phyloP scores from a whole-genome alignment of 1,140 invertebrate species.

The Geopemphigus sp. region DNA sequence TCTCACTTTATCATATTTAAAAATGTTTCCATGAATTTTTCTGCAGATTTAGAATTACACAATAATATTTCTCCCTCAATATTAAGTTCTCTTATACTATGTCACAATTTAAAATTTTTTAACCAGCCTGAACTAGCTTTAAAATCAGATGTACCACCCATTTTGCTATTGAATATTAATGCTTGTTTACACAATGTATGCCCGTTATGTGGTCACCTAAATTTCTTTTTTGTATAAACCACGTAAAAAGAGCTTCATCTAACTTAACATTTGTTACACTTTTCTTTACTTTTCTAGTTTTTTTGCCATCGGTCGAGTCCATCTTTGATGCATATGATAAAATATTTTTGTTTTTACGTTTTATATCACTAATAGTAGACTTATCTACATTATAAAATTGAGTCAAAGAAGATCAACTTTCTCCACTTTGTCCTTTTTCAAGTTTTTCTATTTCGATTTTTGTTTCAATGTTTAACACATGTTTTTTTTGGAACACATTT shows the following conservation, averaged over 20 bases:
- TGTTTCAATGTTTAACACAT: too few species aligned
- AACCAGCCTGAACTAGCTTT: constrained; percentile 56
- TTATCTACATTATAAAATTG: too few species aligned
- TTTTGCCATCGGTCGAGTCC: background rate
- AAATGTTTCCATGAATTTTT: constrained; percentile 37
- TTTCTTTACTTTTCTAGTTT: background rate
- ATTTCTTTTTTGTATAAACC: background rate
- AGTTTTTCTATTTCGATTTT: too few species aligned
- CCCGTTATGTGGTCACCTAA: background rate
- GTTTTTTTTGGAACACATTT: too few species aligned
- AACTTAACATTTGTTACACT: constrained; percentile 6
- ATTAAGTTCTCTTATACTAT: constrained; percentile 49
- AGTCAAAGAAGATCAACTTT: too few species aligned
- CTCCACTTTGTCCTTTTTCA: too few species aligned
- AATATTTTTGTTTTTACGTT: background rate
- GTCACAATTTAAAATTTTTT: constrained; percentile 49
- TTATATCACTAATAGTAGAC: too few species aligned
- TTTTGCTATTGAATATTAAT: background rate
- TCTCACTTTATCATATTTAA: constrained; percentile 19
- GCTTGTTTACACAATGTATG: background rate
- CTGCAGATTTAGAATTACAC: constrained; percentile 34
- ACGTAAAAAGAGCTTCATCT: background rate
- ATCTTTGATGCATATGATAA: constrained; percentile 2
- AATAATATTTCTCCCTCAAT: constrained; percentile 51
- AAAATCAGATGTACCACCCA: constrained; percentile 52